phyloP scores from a whole-genome alignment of 2,113 vertebrate species.

The Centrocercus urophasianus region DNA sequence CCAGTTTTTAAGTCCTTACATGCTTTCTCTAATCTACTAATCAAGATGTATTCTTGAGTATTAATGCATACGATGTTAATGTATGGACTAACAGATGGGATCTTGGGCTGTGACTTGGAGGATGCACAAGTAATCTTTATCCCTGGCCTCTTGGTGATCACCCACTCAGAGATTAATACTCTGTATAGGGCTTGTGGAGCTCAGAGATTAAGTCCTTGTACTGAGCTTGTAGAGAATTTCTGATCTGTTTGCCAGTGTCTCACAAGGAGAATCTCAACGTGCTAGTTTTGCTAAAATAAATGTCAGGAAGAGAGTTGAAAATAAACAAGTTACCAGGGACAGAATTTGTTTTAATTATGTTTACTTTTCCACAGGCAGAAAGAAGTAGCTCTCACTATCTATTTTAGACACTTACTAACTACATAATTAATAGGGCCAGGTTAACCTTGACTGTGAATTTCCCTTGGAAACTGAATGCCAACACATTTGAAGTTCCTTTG shows the following conservation, averaged over 20 bases:
- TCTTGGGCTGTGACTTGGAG: background rate
- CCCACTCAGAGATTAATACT: background rate
- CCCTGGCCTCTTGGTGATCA: background rate
- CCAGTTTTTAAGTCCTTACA: background rate
- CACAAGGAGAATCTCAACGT: background rate
- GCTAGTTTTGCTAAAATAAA: background rate
- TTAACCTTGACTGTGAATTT: slow-evolving; percentile 28
- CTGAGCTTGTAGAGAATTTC: background rate
- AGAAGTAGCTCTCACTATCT: background rate
- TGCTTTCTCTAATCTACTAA: background rate
- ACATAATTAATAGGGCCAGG: background rate
- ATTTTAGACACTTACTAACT: slow-evolving; percentile 31
- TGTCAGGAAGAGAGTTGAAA: background rate
- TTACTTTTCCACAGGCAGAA: background rate
- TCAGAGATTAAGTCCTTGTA: background rate
- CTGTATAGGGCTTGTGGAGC: background rate
- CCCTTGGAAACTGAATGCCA: background rate
- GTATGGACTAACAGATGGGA: background rate
- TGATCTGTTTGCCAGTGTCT: background rate
- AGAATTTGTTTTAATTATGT: slow-evolving; percentile 15
- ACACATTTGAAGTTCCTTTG: background rate
- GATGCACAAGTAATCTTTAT: background rate
- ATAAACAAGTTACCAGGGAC: background rate
- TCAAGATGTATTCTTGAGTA: background rate
- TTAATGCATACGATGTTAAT: background rate